Percentiles rank a stretch among this genome's conserved stretches.
phyloP scores from a whole-genome alignment of 2,888 invertebrate species.

The Xestoiulus laeticollis region DNA sequence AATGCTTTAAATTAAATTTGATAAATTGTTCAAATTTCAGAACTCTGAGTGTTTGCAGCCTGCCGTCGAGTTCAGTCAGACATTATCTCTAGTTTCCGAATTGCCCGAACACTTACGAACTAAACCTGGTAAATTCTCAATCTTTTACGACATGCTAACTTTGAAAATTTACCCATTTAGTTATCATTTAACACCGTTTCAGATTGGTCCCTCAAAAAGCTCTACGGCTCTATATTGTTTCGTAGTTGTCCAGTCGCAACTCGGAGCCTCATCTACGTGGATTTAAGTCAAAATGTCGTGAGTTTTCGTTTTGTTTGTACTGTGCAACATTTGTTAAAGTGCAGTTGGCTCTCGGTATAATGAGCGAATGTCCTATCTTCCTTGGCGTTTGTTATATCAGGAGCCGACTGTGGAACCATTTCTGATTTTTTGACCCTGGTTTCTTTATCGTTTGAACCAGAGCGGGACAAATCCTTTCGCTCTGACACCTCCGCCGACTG shows the following conservation, averaged over 20 bases:
- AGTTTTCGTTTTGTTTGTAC: too few relatives aligned
- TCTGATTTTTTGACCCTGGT: too few relatives aligned
- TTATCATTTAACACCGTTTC: conserved; percentile 59
- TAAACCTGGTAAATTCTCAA: conserved; percentile 63
- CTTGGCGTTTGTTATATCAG: too few relatives aligned
- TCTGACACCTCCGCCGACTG: conserved; percentile 72
- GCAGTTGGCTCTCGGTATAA: too few relatives aligned
- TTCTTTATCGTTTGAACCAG: conserved; percentile 52
- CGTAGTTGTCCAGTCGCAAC: conserved; percentile 83
- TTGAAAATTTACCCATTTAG: too few relatives aligned
- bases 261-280: conserved; percentile 82
- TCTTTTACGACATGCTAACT: neutral
- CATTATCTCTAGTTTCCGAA: conserved; percentile 85
- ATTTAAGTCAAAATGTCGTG: conserved; percentile 71
- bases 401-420: too few relatives aligned
- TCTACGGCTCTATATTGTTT: conserved; percentile 86
- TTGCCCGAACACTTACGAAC: conserved; percentile 64
- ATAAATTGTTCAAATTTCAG: conserved; percentile 4
- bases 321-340: too few relatives aligned
- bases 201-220: conserved; percentile 86
- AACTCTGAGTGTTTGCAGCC: conserved; percentile 69
- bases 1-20: conserved; percentile 20
- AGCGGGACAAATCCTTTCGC: conserved; percentile 70
- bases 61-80: conserved; percentile 82
- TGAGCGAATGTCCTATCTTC: too few relatives aligned